Conservation (phyloP, 2,113 vertebrate genomes). For the Mobula birostris region DNA sequence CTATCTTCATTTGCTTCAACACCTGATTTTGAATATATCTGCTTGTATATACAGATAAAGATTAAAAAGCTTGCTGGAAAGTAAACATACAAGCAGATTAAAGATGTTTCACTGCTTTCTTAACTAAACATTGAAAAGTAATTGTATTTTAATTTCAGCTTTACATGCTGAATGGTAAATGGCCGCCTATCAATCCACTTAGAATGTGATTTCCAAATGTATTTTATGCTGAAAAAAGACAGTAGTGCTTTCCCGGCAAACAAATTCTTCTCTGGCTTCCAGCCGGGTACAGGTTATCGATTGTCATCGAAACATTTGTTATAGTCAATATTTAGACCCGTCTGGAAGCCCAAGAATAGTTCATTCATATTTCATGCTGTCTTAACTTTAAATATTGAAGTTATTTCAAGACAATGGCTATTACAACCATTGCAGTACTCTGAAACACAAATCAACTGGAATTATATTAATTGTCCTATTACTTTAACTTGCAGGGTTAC, state of each 20-base stretch:
- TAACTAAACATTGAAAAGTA: background rate
- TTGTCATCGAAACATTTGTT: no score
- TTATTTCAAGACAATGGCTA: background rate
- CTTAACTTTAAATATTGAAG: background rate
- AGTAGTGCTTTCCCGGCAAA: no score
- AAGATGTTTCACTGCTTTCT: background rate
- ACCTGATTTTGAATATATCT: background rate
- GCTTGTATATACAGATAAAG: background rate
- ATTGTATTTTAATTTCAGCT: background rate
- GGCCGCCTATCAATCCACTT: no score
- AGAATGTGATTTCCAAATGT: background rate
- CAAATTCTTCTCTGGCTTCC: no score
- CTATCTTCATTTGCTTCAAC: background rate
- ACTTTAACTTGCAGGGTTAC: background rate
- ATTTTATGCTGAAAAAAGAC: background rate
- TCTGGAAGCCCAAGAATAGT: no score
- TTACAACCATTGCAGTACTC: background rate
- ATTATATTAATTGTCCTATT: background rate
- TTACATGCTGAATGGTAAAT: background rate
- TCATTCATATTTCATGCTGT: no score
- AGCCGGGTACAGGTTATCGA: no score
- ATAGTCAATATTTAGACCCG: no score
- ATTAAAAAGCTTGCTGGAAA: background rate
- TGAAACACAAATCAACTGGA: background rate
- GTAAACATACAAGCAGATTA: background rate